These are phyloP conservation scores for Vireo altiloquus DNA, from an alignment of 2,113 vertebrate species.

Conservation along the genomic window DNA sequence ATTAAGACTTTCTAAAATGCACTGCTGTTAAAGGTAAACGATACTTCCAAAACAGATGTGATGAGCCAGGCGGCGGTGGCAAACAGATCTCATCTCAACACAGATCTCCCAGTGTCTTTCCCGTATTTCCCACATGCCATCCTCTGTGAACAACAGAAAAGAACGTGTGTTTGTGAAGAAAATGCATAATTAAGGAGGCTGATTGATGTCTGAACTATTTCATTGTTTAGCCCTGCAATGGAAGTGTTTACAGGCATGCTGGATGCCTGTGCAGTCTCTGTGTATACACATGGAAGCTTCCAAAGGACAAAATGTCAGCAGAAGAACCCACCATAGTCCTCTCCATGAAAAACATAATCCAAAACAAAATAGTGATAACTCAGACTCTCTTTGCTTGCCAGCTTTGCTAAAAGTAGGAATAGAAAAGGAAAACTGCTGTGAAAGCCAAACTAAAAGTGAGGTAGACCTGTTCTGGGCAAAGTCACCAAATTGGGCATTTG, in stretches of 20 bases:
- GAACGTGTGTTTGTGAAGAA: conserved; percentile 48
- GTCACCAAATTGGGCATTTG: background rate
- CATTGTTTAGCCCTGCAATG: conserved; percentile 60
- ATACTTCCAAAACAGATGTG: conserved; percentile 44
- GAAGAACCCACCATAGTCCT: background rate
- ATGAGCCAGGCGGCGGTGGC: background rate
- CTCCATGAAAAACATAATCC: background rate
- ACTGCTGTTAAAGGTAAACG: conserved; percentile 57
- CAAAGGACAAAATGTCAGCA: background rate
- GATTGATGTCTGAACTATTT: conserved; percentile 66
- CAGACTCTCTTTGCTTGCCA: background rate
- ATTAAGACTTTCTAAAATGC: conserved; percentile 65
- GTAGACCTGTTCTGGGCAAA: background rate
- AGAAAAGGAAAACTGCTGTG: background rate
- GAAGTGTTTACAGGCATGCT: conserved; percentile 30
- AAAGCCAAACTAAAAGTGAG: background rate
- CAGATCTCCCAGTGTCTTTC: conserved; percentile 17
- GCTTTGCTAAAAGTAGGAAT: background rate
- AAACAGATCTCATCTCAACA: conserved; percentile 52
- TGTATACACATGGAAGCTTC: background rate
- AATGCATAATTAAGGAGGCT: conserved; percentile 61
- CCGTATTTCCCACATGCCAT: background rate
- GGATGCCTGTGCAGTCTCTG: conserved; percentile 1
- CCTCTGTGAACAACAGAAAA: conserved; percentile 23
- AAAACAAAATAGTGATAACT: background rate